Evolutionary conservation across 64 coral and sea anemone species (phyloP).

Genomic region (Montipora foliosa): DNA sequence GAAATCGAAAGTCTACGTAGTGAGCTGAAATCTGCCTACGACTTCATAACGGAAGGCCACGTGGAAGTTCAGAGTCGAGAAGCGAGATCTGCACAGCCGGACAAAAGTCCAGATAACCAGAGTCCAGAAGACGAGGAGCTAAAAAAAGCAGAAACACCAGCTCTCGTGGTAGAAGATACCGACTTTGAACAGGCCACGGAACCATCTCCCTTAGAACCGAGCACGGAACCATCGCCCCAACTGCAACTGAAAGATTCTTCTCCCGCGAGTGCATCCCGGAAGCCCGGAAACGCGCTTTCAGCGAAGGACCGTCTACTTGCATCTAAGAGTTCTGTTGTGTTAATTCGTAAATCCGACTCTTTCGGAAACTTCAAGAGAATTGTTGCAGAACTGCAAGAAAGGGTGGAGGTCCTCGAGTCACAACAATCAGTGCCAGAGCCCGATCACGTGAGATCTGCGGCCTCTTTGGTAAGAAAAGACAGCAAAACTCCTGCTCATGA

Average conservation of each 20-base stretch:
- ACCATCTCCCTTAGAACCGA: too few species aligned
- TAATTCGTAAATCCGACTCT: slow-evolving; percentile 26
- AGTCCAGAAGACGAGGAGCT: background rate
- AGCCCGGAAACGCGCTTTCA: background rate
- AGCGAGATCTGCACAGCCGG: background rate
- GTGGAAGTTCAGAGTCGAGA: background rate
- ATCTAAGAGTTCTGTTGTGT: slow-evolving; percentile 43
- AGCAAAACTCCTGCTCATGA: slow-evolving; percentile 89
- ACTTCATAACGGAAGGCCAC: slow-evolving; percentile 73
- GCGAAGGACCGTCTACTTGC: background rate
- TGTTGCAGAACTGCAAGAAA: slow-evolving; percentile 76
- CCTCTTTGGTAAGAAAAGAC: slow-evolving; percentile 72
- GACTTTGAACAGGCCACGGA: background rate
- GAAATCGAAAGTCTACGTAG: slow-evolving; percentile 44
- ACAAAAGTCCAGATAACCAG: background rate
- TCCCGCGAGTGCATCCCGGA: background rate
- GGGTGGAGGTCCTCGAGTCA: slow-evolving; percentile 67
- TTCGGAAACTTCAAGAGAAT: slow-evolving; percentile 60
- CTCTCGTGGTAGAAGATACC: background rate
- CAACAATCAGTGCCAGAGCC: background rate
- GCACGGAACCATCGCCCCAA: background rate
- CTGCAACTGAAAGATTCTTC: background rate
- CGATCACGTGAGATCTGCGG: slow-evolving; percentile 35
- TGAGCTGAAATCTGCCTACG: slow-evolving; percentile 68
- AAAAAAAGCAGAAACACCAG: background rate